These are phyloP conservation scores for Ariolimax columbianus DNA, from an alignment of 2,888 invertebrate species.

Conservation along the genomic window DNA sequence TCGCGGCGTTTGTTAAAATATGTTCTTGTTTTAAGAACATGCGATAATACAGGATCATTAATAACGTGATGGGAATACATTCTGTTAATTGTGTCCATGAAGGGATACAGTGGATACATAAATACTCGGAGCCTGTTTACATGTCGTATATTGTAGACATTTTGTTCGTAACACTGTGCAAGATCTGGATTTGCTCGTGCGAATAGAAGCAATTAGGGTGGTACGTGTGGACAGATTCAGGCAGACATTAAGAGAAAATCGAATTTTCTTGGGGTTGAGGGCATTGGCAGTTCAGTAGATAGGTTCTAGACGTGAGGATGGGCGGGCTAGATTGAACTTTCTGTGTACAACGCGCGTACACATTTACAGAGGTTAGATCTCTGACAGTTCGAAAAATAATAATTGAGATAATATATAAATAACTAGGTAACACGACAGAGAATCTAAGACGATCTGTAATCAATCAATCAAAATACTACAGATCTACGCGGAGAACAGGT, in stretches of 20 bases:
- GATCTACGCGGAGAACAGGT: too few species aligned
- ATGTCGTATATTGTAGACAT: background rate
- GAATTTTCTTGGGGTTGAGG: background rate
- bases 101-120: too few species aligned
- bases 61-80: too few species aligned
- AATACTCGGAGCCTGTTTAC: background rate
- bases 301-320: background rate
- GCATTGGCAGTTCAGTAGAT: background rate
- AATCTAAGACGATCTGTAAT: too few species aligned
- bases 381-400: background rate
- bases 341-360: background rate
- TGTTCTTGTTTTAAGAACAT: too few species aligned
- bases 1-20: too few species aligned
- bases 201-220: background rate
- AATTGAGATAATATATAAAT: too few species aligned
- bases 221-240: background rate
- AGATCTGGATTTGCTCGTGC: background rate
- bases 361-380: background rate
- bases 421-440: too few species aligned
- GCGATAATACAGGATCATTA: too few species aligned
- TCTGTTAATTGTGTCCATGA: too few species aligned
- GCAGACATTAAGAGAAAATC: slow-evolving; percentile 14
- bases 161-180: background rate
- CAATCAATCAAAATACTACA: too few species aligned
- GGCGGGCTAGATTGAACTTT: background rate